Base-by-base conservation (phyloP, 1,140 invertebrate species). In the Drosophila oshimai region DNA sequence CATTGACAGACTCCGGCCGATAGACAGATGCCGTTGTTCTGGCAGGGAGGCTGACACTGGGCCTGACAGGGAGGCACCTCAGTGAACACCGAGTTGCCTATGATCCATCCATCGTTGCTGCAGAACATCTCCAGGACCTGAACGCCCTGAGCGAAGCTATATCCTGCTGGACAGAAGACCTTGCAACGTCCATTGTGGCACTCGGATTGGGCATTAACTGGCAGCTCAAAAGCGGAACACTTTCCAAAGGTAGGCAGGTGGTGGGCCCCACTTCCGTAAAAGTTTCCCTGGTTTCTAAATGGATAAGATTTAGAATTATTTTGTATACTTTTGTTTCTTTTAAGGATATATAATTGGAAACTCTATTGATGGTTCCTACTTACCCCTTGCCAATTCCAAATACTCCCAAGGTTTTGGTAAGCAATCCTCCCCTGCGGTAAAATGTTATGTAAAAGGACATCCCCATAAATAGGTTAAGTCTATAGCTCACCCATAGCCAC, bases 1-100 rank as follows among this genome's bases (percentile, higher is more conserved):
- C 96, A 98, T 6, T 94, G 89, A 74, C 96, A 97, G 1, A 93
- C 90, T 88, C 95, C 94, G 0, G 95, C 95, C 1, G 92, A 92
- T 0, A 95, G 78, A 78, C 96, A 97, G 10, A 95, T 94, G 0
- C 96, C 96, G 42, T 93, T 95, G 90, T 98, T 97, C 77, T 94
- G 92, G 89, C 96, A 98, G 1, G 92, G 90, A 0, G 95, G 94
- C 10, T 94, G 76, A 86, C 96, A 98, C 64, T 91, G 92, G 93
- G 94, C 94, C 92, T 94, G 92, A 71, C 95, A 95, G 20, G 93
- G 86, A 3, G 94, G 94, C 7, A 95, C 90, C 4, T 57, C 64
- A 0, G 67, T 77, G 81, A 92, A 93, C 12, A 91, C 91, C 7
- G 91, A 90, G 34, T 92, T 92, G 44, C 90, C 71, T 36, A 94